Percentiles rank a stretch among this genome's conserved stretches.
These are phyloP conservation scores for Hylaea fasciaria DNA, from an alignment of 2,888 invertebrate species.

Conservation along the genomic window DNA sequence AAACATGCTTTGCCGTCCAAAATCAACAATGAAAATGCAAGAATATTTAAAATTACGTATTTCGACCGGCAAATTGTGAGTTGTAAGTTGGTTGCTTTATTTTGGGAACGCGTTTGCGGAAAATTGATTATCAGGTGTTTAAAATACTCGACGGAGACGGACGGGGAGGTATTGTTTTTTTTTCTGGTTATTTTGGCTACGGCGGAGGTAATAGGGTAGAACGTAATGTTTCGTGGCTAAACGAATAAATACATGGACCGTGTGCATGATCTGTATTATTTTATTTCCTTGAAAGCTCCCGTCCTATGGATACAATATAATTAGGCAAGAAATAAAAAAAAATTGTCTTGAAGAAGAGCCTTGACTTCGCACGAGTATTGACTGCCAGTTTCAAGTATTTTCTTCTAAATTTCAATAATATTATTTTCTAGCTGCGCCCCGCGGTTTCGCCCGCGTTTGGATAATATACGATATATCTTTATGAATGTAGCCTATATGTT, in stretches of 20 bases:
- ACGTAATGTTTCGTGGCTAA: constrained; percentile 10
- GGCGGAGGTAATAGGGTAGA: constrained; percentile 20
- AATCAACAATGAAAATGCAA: constrained; percentile 40
- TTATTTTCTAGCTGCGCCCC: no score
- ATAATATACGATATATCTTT: no score
- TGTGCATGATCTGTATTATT: background rate
- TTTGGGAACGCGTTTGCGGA: constrained; percentile 62
- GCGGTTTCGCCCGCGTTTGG: no score
- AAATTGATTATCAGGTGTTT: constrained; percentile 74
- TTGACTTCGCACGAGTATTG: no score
- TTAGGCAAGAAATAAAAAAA: no score
- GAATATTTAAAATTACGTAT: constrained; percentile 30
- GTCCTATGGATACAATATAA: no score
- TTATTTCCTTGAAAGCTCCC: no score
- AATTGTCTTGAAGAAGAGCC: no score
- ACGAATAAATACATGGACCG: background rate
- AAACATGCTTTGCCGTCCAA: constrained; percentile 49
- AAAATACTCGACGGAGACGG: no score
- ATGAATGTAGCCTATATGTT: no score
- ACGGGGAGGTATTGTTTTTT: constrained; percentile 43
- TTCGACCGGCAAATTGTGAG: constrained; percentile 34
- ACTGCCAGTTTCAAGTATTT: no score
- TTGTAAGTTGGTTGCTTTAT: constrained; percentile 45
- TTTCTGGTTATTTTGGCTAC: constrained; percentile 13
- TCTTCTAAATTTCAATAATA: no score